Conservation (phyloP, 2,888 invertebrate genomes). For the Diaphora mendica region DNA sequence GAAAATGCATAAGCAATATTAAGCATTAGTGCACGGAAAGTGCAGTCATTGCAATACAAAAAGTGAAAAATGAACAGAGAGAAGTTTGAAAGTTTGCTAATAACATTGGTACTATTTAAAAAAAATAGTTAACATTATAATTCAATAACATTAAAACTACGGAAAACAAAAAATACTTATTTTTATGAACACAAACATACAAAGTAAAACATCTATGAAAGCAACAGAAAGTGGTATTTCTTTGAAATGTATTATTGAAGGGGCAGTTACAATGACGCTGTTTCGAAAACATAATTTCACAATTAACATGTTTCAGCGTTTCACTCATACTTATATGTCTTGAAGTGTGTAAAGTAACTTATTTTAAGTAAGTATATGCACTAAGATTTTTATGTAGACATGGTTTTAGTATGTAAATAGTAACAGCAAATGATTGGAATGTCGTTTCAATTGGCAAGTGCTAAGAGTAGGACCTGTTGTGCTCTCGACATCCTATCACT, state of each 20-base stretch:
- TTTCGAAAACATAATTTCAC: neutral
- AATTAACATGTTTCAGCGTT: neutral
- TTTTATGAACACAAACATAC: neutral
- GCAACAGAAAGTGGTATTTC: neutral
- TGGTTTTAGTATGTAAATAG: conserved; percentile 19
- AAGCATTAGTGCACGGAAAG: neutral
- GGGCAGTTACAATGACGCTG: neutral
- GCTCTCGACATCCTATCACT: conserved; percentile 46
- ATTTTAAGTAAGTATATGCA: neutral
- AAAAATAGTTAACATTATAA: neutral
- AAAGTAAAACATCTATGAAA: neutral
- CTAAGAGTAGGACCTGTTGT: conserved; percentile 43
- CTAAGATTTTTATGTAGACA: neutral
- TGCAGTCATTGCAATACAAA: neutral
- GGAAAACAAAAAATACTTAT: no score
- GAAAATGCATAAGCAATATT: conserved; percentile 3
- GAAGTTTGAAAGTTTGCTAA: neutral
- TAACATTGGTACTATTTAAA: neutral
- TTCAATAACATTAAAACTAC: neutral
- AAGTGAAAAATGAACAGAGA: neutral
- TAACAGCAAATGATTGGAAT: conserved; percentile 37
- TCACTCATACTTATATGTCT: neutral
- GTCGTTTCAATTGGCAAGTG: conserved; percentile 52
- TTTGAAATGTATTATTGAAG: neutral
- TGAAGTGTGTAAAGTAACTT: neutral